These are phyloP conservation scores for Tragelaphus strepsiceros DNA, from an alignment of 2,113 vertebrate genomes.

Conservation along the genomic window DNA sequence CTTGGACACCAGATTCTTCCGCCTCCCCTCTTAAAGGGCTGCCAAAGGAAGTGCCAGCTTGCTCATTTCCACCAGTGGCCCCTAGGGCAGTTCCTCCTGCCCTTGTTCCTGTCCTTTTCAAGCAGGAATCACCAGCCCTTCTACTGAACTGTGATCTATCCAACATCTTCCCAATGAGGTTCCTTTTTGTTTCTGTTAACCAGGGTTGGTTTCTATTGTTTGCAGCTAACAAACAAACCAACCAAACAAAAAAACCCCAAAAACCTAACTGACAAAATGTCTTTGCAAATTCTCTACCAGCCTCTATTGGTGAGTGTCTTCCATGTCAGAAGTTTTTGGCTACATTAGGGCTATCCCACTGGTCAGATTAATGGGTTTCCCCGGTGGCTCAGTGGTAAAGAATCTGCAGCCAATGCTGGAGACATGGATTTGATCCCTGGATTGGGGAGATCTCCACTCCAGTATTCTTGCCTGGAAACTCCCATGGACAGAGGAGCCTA, in stretches of 20 bases:
- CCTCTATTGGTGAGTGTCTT: background rate
- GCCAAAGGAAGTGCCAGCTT: background rate
- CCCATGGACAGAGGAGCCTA: background rate
- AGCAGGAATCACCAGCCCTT: background rate
- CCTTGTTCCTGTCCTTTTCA: background rate
- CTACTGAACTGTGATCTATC: background rate
- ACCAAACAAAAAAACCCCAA: background rate
- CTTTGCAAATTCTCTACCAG: background rate
- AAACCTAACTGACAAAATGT: background rate
- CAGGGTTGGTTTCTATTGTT: background rate
- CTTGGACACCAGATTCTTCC: background rate
- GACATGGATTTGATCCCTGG: background rate
- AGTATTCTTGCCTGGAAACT: background rate
- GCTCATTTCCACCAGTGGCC: background rate
- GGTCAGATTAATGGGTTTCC: background rate
- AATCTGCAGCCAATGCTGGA: background rate
- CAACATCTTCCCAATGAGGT: background rate
- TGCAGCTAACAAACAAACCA: background rate
- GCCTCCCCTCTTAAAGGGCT: background rate
- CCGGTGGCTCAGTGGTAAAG: background rate
- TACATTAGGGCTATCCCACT: background rate
- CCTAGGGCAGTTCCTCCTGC: background rate
- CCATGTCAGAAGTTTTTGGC: background rate
- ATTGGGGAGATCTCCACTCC: background rate
- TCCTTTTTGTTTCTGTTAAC: background rate